phyloP scores from a whole-genome alignment of 2,888 invertebrate genomes.

The Salpingus planirostris region DNA sequence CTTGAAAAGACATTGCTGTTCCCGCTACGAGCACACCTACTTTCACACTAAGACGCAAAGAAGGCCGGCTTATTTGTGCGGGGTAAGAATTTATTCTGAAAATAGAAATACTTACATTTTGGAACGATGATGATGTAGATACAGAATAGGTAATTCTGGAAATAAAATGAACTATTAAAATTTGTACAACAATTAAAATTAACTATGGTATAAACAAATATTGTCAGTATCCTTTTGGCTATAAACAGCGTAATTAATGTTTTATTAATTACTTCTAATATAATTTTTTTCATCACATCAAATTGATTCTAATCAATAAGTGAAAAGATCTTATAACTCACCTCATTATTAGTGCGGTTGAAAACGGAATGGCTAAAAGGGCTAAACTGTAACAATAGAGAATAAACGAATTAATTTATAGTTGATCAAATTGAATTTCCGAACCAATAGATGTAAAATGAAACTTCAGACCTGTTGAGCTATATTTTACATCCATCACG shows the following conservation, averaged over 20 bases:
- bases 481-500: constrained; percentile 17
- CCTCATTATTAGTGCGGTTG: too few species aligned
- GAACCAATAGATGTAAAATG: too few species aligned
- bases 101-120: neutral
- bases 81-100: constrained; percentile 20
- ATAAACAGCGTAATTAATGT: constrained; percentile 21
- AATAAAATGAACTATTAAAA: neutral
- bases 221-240: constrained; percentile 27
- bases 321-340: too few species aligned
- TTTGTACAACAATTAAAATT: neutral
- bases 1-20: constrained; percentile 30
- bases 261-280: constrained; percentile 7
- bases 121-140: neutral
- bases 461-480: constrained; percentile 27
- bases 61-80: constrained; percentile 36
- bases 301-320: too few species aligned
- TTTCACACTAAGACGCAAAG: constrained; percentile 24
- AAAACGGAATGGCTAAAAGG: too few species aligned
- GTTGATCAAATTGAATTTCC: too few species aligned
- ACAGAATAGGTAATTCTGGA: neutral
- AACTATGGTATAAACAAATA: constrained; percentile 3
- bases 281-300: too few species aligned
- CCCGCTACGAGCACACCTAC: constrained; percentile 35
- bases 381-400: too few species aligned
- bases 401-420: too few species aligned